These are phyloP conservation scores for Heliconius hewitsoni DNA, from an alignment of 1,140 invertebrate genomes.

Conservation along the genomic window DNA sequence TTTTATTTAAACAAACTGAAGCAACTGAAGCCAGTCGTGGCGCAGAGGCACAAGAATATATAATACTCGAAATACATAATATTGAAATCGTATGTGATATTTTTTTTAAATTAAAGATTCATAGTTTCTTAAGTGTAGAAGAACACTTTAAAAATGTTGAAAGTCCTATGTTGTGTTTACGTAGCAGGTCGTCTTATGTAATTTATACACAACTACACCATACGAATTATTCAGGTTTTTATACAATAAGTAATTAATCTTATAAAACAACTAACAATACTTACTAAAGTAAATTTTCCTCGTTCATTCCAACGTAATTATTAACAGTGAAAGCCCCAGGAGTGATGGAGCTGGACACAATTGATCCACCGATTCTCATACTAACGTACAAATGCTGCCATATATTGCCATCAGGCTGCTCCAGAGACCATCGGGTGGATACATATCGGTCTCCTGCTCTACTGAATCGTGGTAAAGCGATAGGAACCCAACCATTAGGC, in stretches of 20 bases:
- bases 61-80: too few relatives aligned
- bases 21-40: too few relatives aligned
- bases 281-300: slow-evolving; percentile 59
- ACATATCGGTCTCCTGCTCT: slow-evolving; percentile 59
- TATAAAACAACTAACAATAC: slow-evolving; percentile 32
- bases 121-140: not conserved
- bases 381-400: slow-evolving; percentile 78
- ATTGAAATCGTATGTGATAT: too few relatives aligned
- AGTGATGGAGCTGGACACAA: slow-evolving; percentile 57
- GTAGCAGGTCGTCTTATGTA: too few relatives aligned
- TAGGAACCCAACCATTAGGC: slow-evolving; percentile 73
- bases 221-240: too few relatives aligned
- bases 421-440: slow-evolving; percentile 64
- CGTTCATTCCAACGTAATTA: slow-evolving; percentile 73
- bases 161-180: too few relatives aligned
- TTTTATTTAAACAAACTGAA: not conserved
- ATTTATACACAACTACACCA: too few relatives aligned
- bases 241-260: too few relatives aligned
- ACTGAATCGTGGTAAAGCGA: slow-evolving; percentile 69
- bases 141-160: too few relatives aligned
- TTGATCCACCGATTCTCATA: slow-evolving; percentile 57
- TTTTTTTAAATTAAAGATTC: not conserved
- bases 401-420: slow-evolving; percentile 55
- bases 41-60: too few relatives aligned
- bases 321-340: slow-evolving; percentile 77